Evolutionary conservation across 2,113 vertebrate genomes (phyloP).

Genomic region (Thryonomys swinderianus): DNA sequence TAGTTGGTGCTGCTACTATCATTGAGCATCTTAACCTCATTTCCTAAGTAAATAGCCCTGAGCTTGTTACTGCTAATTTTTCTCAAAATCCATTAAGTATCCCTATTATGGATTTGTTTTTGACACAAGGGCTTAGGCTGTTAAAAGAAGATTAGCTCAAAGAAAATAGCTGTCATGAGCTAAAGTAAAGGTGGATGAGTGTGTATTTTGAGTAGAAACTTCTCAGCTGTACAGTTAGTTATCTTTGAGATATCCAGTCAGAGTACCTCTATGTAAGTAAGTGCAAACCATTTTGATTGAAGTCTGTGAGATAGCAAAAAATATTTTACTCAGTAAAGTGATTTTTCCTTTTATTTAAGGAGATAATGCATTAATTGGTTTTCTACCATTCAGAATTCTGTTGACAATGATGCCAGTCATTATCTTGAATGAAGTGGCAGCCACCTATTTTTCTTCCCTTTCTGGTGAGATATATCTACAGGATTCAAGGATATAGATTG

Average conservation of each 20-base stretch:
- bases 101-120: slow-evolving; percentile 48
- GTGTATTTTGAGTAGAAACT: slow-evolving; percentile 13
- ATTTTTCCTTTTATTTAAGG: not conserved
- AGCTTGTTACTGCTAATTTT: slow-evolving; percentile 50
- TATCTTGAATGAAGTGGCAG: not conserved
- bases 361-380: not conserved
- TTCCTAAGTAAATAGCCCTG: slow-evolving; percentile 43
- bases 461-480: not conserved
- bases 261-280: not conserved
- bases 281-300: slow-evolving; percentile 10
- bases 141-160: slow-evolving; percentile 55
- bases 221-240: not conserved
- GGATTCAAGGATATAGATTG: not conserved
- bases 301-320: not conserved
- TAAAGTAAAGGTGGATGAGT: not conserved
- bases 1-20: not conserved
- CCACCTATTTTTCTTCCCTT: not conserved
- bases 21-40: slow-evolving; percentile 19
- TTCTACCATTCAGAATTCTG: slow-evolving; percentile 25
- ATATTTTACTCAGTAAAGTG: not conserved
- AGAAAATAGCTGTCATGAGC: slow-evolving; percentile 41
- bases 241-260: slow-evolving; percentile 19
- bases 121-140: slow-evolving; percentile 13
- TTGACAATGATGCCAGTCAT: not conserved
- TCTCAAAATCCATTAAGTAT: slow-evolving; percentile 22